These are phyloP conservation scores for Uloborus plumipes DNA, from an alignment of 2,888 invertebrate species.

Conservation along the genomic window DNA sequence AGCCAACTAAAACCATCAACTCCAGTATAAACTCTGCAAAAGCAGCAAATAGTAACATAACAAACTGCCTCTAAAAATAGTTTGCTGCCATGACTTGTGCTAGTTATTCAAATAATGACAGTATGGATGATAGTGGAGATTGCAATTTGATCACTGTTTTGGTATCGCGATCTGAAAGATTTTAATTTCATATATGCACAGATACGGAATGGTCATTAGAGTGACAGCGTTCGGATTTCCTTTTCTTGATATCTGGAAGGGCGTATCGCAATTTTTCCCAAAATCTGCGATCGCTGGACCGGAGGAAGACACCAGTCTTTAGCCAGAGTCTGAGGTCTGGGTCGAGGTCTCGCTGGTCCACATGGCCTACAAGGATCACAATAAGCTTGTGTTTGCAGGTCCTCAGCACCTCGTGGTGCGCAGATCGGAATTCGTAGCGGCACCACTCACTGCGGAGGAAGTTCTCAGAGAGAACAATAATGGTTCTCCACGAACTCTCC, in stretches of 20 bases:
- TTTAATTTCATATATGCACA: slow-evolving; percentile 64
- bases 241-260: slow-evolving; percentile 77
- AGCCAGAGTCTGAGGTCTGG: slow-evolving; percentile 88
- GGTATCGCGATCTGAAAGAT: slow-evolving; percentile 33
- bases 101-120: too few species aligned
- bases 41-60: too few species aligned
- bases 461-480: slow-evolving; percentile 79
- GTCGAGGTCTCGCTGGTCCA: slow-evolving; percentile 80
- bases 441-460: slow-evolving; percentile 83
- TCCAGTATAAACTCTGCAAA: too few species aligned
- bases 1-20: too few species aligned
- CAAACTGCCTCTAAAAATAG: too few species aligned
- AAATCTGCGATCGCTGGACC: slow-evolving; percentile 91
- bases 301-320: slow-evolving; percentile 85
- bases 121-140: background rate
- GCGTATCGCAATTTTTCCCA: slow-evolving; percentile 93
- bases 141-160: slow-evolving; percentile 12
- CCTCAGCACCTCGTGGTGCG: slow-evolving; percentile 75
- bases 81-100: too few species aligned
- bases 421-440: slow-evolving; percentile 80
- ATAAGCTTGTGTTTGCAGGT: slow-evolving; percentile 67
- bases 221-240: slow-evolving; percentile 50
- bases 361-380: slow-evolving; percentile 50
- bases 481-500: slow-evolving; percentile 77
- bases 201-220: slow-evolving; percentile 46